Conservation (phyloP, 1,140 invertebrate genomes). For the Drosophila melanogaster region Release_6_plus_ISO1_MT NT_033777.3:26396501-26397000, state of each 20-base stretch:
- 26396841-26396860: neutral
- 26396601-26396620: conserved; percentile 73
- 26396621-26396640: conserved; percentile 43
- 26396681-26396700: neutral
- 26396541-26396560: conserved; percentile 62
- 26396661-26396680: conserved; percentile 56
- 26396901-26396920: neutral
- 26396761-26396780: neutral
- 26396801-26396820: conserved; percentile 3
- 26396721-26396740: conserved; percentile 10
- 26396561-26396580: conserved; percentile 61
- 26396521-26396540: conserved; percentile 50
- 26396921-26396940: conserved; percentile 6
- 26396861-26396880: neutral
- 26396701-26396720: conserved; percentile 2
- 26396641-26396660: conserved; percentile 43
- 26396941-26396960: conserved; percentile 8
- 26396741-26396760: conserved; percentile 2
- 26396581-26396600: conserved; percentile 71
- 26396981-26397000: conserved; percentile 41
- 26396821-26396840: neutral
- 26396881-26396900: neutral
- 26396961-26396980: conserved; percentile 26
- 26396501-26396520: conserved; percentile 67
- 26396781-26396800: neutral